phyloP scores from a whole-genome alignment of 1,140 invertebrate genomes.

The Proales similis region DNA sequence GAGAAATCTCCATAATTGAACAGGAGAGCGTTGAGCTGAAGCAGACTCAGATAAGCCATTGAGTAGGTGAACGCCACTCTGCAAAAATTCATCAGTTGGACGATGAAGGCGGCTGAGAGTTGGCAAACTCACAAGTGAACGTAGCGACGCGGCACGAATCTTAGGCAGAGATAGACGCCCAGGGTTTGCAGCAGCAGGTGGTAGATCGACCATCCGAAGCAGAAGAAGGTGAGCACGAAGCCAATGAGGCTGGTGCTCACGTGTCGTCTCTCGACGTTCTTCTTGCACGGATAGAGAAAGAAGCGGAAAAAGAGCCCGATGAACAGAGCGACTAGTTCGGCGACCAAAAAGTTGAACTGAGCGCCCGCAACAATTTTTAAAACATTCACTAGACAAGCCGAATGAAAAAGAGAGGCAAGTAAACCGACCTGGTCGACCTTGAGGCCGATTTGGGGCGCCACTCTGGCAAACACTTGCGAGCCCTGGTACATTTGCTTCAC shows the following conservation, averaged over 20 bases:
- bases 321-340: slow-evolving; percentile 1
- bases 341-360: slow-evolving; percentile 36
- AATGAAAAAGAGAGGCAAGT: no score
- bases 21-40: slow-evolving; percentile 1
- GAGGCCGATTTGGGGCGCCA: no score
- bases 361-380: slow-evolving; percentile 42
- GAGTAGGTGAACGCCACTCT: slow-evolving; percentile 8
- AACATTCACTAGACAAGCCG: slow-evolving; percentile 40
- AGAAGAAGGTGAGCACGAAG: slow-evolving; percentile 8
- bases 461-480: no score
- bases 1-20: slow-evolving; percentile 1
- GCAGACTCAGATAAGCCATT: slow-evolving; percentile 10
- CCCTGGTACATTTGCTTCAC: no score
- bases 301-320: background rate
- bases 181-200: background rate
- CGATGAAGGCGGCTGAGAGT: background rate
- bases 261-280: background rate
- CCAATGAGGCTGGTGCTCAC: slow-evolving; percentile 16
- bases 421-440: no score
- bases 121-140: slow-evolving; percentile 1
- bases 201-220: background rate
- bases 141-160: background rate
- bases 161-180: background rate
- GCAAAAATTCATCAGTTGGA: background rate
- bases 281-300: background rate